Evolutionary conservation across 2,113 vertebrate genomes (phyloP).

Genomic region (Tenrec ecaudatus): DNA sequence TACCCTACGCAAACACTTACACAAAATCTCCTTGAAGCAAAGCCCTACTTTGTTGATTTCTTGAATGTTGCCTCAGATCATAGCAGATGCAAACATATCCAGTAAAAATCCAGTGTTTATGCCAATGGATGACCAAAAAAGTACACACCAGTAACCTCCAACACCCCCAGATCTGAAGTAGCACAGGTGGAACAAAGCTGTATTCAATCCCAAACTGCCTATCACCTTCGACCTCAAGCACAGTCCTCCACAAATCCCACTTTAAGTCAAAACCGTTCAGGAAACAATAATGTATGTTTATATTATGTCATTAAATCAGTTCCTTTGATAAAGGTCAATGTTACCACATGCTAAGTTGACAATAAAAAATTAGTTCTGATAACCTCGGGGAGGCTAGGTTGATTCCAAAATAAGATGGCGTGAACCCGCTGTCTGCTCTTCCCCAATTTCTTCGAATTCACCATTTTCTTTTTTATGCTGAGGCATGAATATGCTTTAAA

Average conservation of each 20-base stretch:
- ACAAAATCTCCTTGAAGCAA: neutral
- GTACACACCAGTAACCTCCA: neutral
- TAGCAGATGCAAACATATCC: neutral
- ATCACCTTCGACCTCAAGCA: neutral
- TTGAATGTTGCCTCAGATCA: neutral
- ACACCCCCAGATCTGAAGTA: neutral
- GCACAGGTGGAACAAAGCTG: neutral
- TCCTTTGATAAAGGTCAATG: conserved; percentile 48
- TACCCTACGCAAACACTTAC: neutral
- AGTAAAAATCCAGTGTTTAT: neutral
- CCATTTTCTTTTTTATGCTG: neutral
- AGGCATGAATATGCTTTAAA: neutral
- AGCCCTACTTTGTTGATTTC: conserved; percentile 11
- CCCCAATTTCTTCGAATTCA: neutral
- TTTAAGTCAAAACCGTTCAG: neutral
- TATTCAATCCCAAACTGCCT: neutral
- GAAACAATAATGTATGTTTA: conserved; percentile 15
- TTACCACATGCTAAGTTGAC: conserved; percentile 35
- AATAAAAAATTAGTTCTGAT: conserved; percentile 53
- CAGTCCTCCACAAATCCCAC: neutral
- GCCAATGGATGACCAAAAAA: neutral
- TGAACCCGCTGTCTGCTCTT: neutral
- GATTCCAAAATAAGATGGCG: conserved; percentile 40
- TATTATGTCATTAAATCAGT: conserved; percentile 23
- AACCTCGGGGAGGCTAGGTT: neutral